phyloP scores from a whole-genome alignment of 2,888 invertebrate species.

The Mantis religiosa region DNA sequence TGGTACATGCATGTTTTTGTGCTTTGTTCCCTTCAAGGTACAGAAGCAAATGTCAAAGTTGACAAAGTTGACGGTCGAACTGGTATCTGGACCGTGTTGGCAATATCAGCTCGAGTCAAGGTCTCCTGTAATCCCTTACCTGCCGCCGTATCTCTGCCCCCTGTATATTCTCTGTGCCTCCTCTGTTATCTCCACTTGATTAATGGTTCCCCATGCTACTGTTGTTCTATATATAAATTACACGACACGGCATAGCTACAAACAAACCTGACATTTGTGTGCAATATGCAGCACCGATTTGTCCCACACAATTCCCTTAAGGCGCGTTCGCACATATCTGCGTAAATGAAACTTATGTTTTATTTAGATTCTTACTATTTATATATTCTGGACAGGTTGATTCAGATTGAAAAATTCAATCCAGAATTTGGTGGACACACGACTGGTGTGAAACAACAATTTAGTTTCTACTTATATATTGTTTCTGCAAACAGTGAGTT shows the following conservation, averaged over 20 bases:
- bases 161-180: too few species aligned
- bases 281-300: not conserved
- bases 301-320: not conserved
- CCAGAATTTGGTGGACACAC: too few species aligned
- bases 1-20: too few species aligned
- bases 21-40: not conserved
- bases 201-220: not conserved
- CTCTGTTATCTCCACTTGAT: not conserved
- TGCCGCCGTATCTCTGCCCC: not conserved
- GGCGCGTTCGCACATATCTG: not conserved
- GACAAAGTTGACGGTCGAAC: not conserved
- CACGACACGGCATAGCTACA: not conserved
- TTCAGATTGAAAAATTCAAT: too few species aligned
- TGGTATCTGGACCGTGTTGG: not conserved
- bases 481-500: too few species aligned
- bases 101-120: not conserved
- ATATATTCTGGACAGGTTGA: too few species aligned
- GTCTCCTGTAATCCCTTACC: not conserved
- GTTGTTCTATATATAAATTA: constrained; percentile 13
- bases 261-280: not conserved
- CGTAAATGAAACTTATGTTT: too few species aligned
- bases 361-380: too few species aligned
- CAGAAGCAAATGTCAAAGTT: not conserved
- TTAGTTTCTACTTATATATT: too few species aligned
- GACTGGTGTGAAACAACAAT: too few species aligned